Conservation (phyloP, 1,140 invertebrate genomes). For the Apis laboriosa region DNA sequence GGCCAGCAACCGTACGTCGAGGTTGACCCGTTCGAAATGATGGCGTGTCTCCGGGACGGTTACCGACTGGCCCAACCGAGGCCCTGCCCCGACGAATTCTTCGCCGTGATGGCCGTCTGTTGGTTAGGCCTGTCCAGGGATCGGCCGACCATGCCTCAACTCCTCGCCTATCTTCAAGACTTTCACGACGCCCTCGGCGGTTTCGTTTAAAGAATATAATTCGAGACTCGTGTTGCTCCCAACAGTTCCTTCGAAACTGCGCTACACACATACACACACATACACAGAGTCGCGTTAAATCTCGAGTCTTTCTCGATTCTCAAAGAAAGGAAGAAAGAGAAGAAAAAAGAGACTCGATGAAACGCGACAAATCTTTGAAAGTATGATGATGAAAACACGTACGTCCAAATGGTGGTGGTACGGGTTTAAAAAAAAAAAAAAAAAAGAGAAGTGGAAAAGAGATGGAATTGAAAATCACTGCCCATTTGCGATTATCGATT, state of each 20-base stretch:
- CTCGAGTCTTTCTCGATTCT: no score
- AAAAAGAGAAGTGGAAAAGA: background rate
- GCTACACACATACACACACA: no score
- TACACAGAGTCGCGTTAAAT: no score
- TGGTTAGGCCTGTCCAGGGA: conserved; percentile 91
- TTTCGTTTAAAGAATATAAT: conserved; percentile 83
- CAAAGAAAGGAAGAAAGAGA: no score
- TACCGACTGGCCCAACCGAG: conserved; percentile 94
- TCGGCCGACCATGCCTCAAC: conserved; percentile 91
- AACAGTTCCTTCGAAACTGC: background rate
- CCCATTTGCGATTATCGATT: conserved; percentile 48
- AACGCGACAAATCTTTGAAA: background rate
- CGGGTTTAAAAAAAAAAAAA: background rate
- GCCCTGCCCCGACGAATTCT: conserved; percentile 97
- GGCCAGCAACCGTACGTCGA: conserved; percentile 93
- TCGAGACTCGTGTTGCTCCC: background rate
- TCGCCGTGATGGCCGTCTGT: conserved; percentile 95
- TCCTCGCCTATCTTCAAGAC: conserved; percentile 92
- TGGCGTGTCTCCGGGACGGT: conserved; percentile 91
- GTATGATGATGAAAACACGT: background rate
- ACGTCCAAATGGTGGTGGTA: background rate
- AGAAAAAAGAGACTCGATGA: no score
- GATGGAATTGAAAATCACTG: conserved; percentile 51
- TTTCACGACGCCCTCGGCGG: conserved; percentile 92
- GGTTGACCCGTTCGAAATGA: conserved; percentile 95